Percentiles rank a stretch among this genome's conserved stretches.
These are phyloP conservation scores for Hyaena hyaena DNA, from an alignment of 2,113 vertebrate species.

Conservation along the genomic window DNA sequence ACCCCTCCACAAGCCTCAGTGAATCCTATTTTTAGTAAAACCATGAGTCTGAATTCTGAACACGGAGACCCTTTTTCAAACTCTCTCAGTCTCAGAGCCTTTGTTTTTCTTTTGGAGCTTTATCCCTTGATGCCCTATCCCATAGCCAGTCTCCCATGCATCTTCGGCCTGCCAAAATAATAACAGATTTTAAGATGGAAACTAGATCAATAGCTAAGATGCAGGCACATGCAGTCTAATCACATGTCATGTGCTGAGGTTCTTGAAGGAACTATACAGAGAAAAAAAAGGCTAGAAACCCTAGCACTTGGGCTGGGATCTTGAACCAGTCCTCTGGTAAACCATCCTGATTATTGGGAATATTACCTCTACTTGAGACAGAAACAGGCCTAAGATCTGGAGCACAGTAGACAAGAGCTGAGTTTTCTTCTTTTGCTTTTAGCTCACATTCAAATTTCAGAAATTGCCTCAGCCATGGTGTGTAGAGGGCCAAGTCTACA, in stretches of 20 bases:
- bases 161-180: not conserved
- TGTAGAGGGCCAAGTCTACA: not conserved
- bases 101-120: not conserved
- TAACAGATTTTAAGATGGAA: not conserved
- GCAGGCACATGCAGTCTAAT: not conserved
- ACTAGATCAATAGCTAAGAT: not conserved
- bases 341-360: not conserved
- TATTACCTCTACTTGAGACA: not conserved
- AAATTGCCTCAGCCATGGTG: not conserved
- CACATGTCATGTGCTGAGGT: not conserved
- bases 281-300: not conserved
- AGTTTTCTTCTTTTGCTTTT: not conserved
- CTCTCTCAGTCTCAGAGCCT: not conserved
- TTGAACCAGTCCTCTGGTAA: not conserved
- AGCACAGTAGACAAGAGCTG: not conserved
- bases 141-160: rapidly evolving
- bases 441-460: not conserved
- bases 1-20: not conserved
- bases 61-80: not conserved
- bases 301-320: not conserved
- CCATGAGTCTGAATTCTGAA: not conserved
- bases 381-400: not conserved
- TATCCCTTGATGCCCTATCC: not conserved
- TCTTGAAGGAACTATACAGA: not conserved
- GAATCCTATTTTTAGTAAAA: not conserved